Evolutionary conservation across 1,140 invertebrate genomes (phyloP), one percentile per base, ranked within the genome.

Genomic region (Bactericera cockerelli): DNA sequence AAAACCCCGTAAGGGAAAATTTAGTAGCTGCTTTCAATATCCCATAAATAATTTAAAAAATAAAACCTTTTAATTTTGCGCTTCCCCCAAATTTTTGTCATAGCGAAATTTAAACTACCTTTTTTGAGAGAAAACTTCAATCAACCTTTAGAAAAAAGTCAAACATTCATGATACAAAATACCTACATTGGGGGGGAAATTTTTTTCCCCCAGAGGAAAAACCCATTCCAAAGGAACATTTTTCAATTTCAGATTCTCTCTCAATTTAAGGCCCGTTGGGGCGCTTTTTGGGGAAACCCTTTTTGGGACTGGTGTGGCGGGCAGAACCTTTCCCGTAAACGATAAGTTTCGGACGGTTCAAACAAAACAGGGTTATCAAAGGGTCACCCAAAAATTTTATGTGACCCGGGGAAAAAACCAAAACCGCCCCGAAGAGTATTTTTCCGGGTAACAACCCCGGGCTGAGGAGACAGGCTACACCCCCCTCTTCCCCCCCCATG

Each of bases 211-310:
- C n/a, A n/a, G n/a, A n/a, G n/a, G n/a, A n/a, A n/a, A n/a, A n/a
- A n/a, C n/a, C n/a, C n/a, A n/a, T n/a, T n/a, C n/a, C n/a, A n/a
- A n/a, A n/a, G n/a, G n/a, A n/a, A n/a, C n/a, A n/a, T n/a, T n/a
- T n/a, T n/a, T n/a, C 33, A 11, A n/a, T 49, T 49, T 49, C n/a
- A 49, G 42, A 49, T 49, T 49, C n/a, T 49, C 8, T 49, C 42
- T 49, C 42, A 49, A n/a, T 16, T 49, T 4, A 49, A 49, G 19
- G 8, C 42, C 42, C 6, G 19, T 16, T n/a, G n/a, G 42, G 42
- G 3, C 6, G 42, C 6, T 10, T 49, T 49, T 6, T 49, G n/a
- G 42, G n/a, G n/a, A n/a, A n/a, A n/a, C 42, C 4, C 42, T 16
- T 8, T 6, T 49, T 8, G 42, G 42, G 4, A 49, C 4, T 49